Percentiles rank a stretch among this genome's conserved stretches.
Evolutionary conservation across 1,140 invertebrate genomes (phyloP).

Genomic region (Spodoptera frugiperda): DNA sequence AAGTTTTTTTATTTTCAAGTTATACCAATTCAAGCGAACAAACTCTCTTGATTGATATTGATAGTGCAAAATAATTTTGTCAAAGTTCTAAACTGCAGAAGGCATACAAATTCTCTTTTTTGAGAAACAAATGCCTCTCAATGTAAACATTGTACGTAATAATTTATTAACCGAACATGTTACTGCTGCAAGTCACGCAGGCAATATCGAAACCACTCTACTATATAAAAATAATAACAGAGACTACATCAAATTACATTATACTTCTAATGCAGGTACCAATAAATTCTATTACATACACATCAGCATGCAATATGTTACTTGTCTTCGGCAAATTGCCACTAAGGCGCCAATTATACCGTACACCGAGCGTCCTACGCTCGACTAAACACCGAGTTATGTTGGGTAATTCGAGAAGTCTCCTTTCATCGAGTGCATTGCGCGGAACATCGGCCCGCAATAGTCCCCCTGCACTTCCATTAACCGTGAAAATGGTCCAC

Average conservation of each 20-base stretch:
- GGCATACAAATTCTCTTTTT: not conserved
- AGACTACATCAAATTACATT: not conserved
- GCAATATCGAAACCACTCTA: slow-evolving; percentile 12
- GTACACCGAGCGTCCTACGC: slow-evolving; percentile 54
- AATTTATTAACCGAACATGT: slow-evolving; percentile 5
- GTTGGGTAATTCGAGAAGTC: slow-evolving; percentile 58
- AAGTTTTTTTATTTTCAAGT: slow-evolving; percentile 14
- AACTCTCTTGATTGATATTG: not conserved
- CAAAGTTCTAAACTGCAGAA: not conserved
- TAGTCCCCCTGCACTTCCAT: slow-evolving; percentile 45
- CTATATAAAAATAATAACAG: not conserved
- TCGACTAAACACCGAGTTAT: slow-evolving; percentile 59
- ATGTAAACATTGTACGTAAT: too few species aligned
- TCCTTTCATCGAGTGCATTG: slow-evolving; percentile 59
- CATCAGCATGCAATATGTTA: slow-evolving; percentile 46
- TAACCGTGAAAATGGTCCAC: slow-evolving; percentile 38
- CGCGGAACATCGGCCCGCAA: slow-evolving; percentile 49
- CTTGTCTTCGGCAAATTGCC: slow-evolving; percentile 60
- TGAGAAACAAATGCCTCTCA: too few species aligned
- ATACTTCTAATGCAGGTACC: slow-evolving; percentile 22
- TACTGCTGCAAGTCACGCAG: not conserved
- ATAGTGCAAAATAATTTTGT: not conserved
- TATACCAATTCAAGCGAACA: not conserved
- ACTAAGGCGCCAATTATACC: slow-evolving; percentile 68
- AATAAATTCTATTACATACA: slow-evolving; percentile 45